phyloP scores from a whole-genome alignment of 2,113 vertebrate species.

The Lynx canadensis region DNA sequence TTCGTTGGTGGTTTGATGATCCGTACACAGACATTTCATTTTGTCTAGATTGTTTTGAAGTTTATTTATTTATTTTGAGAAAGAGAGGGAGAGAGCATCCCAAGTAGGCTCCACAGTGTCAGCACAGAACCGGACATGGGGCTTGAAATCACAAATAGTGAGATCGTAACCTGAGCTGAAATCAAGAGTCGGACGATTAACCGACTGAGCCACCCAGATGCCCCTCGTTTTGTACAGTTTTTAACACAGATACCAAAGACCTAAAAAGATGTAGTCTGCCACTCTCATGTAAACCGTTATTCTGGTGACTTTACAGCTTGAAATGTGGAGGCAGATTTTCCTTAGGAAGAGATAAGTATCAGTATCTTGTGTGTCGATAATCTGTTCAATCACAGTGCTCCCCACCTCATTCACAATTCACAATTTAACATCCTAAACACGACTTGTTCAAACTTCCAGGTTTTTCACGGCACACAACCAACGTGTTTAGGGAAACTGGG shows the following conservation, averaged over 20 bases:
- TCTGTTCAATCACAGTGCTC: accelerated
- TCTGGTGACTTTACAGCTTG: neutral
- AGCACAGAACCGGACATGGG: too few species aligned
- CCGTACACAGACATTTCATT: neutral
- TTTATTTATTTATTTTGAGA: too few species aligned
- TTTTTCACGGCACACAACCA: neutral
- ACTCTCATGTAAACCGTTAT: neutral
- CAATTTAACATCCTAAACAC: neutral
- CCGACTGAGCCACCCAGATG: too few species aligned
- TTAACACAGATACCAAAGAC: neutral
- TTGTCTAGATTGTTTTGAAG: too few species aligned
- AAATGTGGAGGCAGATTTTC: neutral
- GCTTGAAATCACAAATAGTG: too few species aligned
- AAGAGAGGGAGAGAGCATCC: too few species aligned
- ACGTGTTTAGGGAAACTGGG: neutral
- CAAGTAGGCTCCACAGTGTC: too few species aligned
- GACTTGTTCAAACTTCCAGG: accelerated
- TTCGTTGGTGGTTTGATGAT: neutral
- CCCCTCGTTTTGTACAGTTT: neutral
- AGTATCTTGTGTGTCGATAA: neutral
- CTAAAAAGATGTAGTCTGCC: accelerated
- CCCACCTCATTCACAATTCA: accelerated
- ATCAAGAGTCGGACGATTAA: too few species aligned
- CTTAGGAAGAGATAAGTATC: neutral
- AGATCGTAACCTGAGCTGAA: too few species aligned